Evolutionary conservation across 2,888 invertebrate species (phyloP), one percentile per base, ranked within the genome.

Genomic region (Agonopterix alstromeriana): DNA sequence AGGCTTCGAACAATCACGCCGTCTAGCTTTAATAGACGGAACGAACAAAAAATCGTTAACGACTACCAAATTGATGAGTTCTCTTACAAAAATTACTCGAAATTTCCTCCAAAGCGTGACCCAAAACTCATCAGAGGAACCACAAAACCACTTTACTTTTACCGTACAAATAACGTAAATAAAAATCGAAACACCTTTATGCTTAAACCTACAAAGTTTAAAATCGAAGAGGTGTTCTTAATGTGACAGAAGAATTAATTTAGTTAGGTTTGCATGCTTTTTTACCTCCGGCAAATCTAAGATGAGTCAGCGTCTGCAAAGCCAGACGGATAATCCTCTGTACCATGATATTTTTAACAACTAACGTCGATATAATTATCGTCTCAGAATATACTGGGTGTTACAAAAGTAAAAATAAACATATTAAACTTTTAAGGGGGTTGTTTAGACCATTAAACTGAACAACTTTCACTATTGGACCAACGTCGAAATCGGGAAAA

Each of bases 271-370:
- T 42, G 58, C 56, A 55, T 60, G 53, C 48, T 63, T 67, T 69
- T 66, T 63, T 53, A 51, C 52, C 10, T 53, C 48, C 54, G 54
- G 54, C 48, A 56, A 60, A 67, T 63, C 66, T 57, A 60, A 46
- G 58, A 61, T 83, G 82, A 83, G 63, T 83, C 82, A 82, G 65
- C 70, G 77, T 78, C 73, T 77, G 68, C 52, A 53, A 51, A 63
- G 64, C 66, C 75, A 73, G 75, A 70, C 74, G 59, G 61, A 57
- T 58, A 57, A 49, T 49, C 61, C 62, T 53, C 45, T 42, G 58
- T 70, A 71, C 59, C 50, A 55, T 43, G 52, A 47, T 47, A 50
- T 49, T 47, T 27, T 27, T 27, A 40, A 9, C 46, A 1, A 27
- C 3, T 1, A 27, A 27, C 27, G 27, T 5, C 5, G 27, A 27